A percentile compares a stretch with the other conserved stretches of the same genome.
phyloP scores from a whole-genome alignment of 1,140 invertebrate species.

The Drosophila erecta region DNA sequence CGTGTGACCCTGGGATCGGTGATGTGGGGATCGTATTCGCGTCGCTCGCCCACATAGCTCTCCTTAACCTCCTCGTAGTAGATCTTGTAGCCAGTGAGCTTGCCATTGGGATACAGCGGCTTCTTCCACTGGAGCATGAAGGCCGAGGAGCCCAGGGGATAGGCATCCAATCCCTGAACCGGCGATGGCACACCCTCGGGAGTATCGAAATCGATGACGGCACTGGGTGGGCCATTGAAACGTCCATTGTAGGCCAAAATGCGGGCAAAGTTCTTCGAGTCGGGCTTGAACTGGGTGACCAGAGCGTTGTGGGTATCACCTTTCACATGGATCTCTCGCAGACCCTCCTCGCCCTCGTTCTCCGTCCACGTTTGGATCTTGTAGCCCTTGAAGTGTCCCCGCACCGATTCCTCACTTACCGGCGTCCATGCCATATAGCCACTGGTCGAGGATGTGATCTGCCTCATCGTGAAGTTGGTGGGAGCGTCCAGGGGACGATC shows the following conservation, averaged over 20 bases:
- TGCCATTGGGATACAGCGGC: constrained; percentile 96
- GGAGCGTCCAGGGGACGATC: constrained; percentile 93
- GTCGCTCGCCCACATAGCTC: constrained; percentile 88
- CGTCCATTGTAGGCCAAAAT: constrained; percentile 96
- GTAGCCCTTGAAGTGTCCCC: constrained; percentile 97
- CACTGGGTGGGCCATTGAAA: constrained; percentile 95
- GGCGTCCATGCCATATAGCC: constrained; percentile 94
- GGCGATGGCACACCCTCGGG: constrained; percentile 97
- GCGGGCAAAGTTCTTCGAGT: constrained; percentile 94
- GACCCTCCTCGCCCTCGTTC: constrained; percentile 89
- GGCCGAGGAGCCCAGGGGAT: constrained; percentile 94
- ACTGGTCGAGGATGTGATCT: constrained; percentile 90
- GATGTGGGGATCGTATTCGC: constrained; percentile 91
- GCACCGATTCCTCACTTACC: constrained; percentile 90
- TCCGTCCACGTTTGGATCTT: constrained; percentile 98
- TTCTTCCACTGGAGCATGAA: constrained; percentile 96
- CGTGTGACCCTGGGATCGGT: constrained; percentile 90
- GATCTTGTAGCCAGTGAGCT: constrained; percentile 96
- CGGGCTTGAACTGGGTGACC: constrained; percentile 95
- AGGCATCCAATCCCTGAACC: constrained; percentile 92
- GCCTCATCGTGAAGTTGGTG: constrained; percentile 92
- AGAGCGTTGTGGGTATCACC: constrained; percentile 88
- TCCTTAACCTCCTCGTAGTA: constrained; percentile 93
- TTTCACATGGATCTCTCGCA: constrained; percentile 92
- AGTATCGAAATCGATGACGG: constrained; percentile 93